Evolutionary conservation across 2,888 invertebrate species (phyloP), one percentile per base, ranked within the genome.

Genomic region (Colletes collaris): DNA sequence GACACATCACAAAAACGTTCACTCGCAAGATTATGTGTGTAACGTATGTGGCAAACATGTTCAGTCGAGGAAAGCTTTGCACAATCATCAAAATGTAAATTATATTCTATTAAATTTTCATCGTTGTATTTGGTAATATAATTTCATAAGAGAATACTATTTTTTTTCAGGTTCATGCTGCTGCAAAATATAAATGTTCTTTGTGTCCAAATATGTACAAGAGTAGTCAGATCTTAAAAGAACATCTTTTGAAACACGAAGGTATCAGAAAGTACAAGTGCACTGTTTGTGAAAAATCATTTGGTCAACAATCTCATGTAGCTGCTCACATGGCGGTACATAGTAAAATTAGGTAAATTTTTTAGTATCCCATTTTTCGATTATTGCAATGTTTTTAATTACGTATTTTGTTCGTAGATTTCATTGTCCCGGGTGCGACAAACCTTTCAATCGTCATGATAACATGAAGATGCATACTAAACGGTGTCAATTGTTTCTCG

Each of bases 401-500:
- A 16, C 1, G 13, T 13, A 27, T 69, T 6, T 52, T 60, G 8
- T 67, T 75, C 74, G 13, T 60, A 91, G 91, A 73, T 91, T 86
- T 50, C 71, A 86, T 13, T 92, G 91, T 70, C 90, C 91, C 2
- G 91, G 89, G n/a, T 92, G 92, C 69, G 53, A 86, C 7, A 88
- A 87, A 66, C 78, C 86, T 7, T 91, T 91, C 62, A 92, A 92
- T 83, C 87, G 91, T 4, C 89, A 89, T 19, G 92, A 92, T 66
- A 92, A 92, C 74, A 92, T 92, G 91, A 92, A 91, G 65, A 87
- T 89, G 50, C 91, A 92, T 27, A 88, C 90, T 4, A 91, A 88
- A 80, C 86, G 89, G 6, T 91, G 91, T 67, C 85, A 87, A 35
- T 13, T 66, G 4, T 90, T 91, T 68, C 76, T 86, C 27, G 85